Evolutionary conservation across 2,888 invertebrate species (phyloP).

Genomic region (Mythimna impura): DNA sequence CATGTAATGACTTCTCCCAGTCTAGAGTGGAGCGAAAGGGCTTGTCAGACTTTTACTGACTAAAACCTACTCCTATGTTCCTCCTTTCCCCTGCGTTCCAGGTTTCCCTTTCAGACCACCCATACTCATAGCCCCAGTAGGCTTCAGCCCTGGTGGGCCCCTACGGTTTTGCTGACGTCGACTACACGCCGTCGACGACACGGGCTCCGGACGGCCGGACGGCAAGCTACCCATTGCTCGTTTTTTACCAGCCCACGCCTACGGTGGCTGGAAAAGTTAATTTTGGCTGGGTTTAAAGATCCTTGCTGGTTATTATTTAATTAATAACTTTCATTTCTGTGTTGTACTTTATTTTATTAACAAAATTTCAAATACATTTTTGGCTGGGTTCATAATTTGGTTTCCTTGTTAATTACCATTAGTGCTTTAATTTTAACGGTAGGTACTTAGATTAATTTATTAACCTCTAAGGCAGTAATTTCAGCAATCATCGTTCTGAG

Average conservation of each 20-base stretch:
- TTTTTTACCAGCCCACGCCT: no score
- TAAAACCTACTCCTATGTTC: no score
- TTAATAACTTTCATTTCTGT: neutral
- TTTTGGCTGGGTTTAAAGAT: conserved; percentile 18
- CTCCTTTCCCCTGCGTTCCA: neutral
- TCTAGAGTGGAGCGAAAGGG: no score
- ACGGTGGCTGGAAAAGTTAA: conserved; percentile 27
- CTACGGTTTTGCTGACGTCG: no score
- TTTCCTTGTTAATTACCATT: neutral
- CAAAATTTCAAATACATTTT: neutral
- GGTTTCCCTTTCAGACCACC: no score
- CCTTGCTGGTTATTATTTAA: conserved; percentile 1
- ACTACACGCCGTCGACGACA: no score
- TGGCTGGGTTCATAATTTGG: neutral
- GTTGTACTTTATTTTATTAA: neutral
- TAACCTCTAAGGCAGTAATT: neutral
- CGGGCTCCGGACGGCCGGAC: no score
- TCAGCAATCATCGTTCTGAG: neutral
- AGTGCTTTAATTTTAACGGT: neutral
- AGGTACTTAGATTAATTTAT: neutral
- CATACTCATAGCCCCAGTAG: no score
- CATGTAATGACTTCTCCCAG: no score
- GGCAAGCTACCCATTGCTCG: no score
- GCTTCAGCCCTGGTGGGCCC: no score
- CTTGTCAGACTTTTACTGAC: no score